phyloP scores from a whole-genome alignment of 1,140 invertebrate genomes.

The Coenobita brevimanus region DNA sequence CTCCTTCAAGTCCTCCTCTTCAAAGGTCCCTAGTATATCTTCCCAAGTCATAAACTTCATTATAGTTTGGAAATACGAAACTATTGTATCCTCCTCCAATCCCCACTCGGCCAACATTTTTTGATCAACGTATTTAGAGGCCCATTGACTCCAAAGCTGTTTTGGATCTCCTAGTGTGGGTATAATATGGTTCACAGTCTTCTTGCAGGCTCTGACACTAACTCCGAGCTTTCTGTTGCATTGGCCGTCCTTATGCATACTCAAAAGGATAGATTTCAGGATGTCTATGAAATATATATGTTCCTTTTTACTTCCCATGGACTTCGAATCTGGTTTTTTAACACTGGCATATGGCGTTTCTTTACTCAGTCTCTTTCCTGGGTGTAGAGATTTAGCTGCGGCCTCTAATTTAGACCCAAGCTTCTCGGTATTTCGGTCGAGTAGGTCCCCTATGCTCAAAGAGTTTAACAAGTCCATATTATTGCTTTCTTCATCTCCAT shows the following conservation, averaged over 20 bases:
- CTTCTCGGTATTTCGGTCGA: too few species aligned
- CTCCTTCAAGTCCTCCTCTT: constrained; percentile 15
- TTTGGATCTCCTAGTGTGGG: neutral
- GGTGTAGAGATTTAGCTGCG: too few species aligned
- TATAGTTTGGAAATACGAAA: neutral
- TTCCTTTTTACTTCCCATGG: neutral
- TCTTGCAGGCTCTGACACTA: constrained; percentile 12
- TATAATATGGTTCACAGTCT: neutral
- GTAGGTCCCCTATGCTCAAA: too few species aligned
- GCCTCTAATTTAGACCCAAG: too few species aligned
- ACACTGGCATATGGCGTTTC: too few species aligned
- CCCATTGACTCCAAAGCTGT: neutral
- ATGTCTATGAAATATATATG: constrained; percentile 20
- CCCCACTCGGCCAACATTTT: neutral
- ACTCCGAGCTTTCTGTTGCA: constrained; percentile 39
- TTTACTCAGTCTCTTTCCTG: too few species aligned
- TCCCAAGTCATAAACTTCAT: neutral
- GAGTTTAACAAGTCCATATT: too few species aligned
- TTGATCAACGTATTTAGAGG: neutral
- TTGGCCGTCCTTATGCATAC: constrained; percentile 38
- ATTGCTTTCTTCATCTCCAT: too few species aligned
- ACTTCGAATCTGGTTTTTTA: neutral
- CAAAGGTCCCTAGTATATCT: constrained; percentile 16
- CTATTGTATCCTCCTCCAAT: neutral
- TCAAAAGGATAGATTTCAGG: constrained; percentile 28